These are phyloP conservation scores for Drosophila siamana DNA, from an alignment of 2,888 invertebrate species.

Conservation along the genomic window DNA sequence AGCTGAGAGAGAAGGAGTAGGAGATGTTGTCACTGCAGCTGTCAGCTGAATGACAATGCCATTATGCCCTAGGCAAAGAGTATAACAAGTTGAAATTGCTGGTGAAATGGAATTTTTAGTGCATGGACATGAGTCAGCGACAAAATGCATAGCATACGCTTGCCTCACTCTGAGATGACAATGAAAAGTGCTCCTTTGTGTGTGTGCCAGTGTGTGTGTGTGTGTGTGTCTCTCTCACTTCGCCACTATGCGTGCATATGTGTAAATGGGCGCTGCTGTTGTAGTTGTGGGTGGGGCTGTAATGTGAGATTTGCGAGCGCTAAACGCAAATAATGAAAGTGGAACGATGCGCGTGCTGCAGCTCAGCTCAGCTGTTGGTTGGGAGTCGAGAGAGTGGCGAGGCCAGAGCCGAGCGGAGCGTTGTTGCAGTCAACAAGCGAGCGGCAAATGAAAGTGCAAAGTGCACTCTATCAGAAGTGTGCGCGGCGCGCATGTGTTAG, in stretches of 20 bases:
- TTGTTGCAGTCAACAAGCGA: constrained; percentile 74
- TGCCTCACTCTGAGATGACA: constrained; percentile 63
- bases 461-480: constrained; percentile 66
- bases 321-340: constrained; percentile 76
- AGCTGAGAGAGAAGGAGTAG: neutral
- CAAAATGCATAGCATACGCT: constrained; percentile 54
- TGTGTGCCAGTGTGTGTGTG: constrained; percentile 1
- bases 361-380: neutral
- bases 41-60: constrained; percentile 52
- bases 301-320: constrained; percentile 63
- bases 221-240: neutral
- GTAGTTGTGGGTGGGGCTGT: constrained; percentile 28
- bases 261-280: constrained; percentile 7
- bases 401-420: constrained; percentile 5
- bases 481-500: constrained; percentile 17
- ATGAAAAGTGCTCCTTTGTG: constrained; percentile 58
- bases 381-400: neutral
- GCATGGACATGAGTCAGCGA: constrained; percentile 75
- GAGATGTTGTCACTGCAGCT: constrained; percentile 29
- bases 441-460: constrained; percentile 77
- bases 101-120: constrained; percentile 75
- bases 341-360: constrained; percentile 17
- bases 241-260: constrained; percentile 3
- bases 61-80: constrained; percentile 51
- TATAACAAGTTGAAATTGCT: constrained; percentile 63